Conservation (phyloP, 2,113 vertebrate species). For the Eolophus roseicapilla region DNA sequence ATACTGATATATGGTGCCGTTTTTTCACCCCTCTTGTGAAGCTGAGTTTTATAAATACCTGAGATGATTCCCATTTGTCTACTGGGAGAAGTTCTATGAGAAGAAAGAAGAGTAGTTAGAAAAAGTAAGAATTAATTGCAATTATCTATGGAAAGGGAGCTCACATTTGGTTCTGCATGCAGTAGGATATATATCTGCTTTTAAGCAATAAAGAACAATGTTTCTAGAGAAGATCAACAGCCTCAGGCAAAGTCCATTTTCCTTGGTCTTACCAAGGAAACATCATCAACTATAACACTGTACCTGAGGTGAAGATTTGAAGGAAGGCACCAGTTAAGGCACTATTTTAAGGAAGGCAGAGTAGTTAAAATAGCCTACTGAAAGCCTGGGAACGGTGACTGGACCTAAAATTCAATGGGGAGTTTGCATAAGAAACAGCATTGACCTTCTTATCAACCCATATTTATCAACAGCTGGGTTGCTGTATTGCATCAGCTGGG, state of each 20-base stretch:
- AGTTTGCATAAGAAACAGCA: neutral
- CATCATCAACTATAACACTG: neutral
- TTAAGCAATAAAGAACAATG: neutral
- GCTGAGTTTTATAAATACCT: neutral
- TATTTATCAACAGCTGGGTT: neutral
- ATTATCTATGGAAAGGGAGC: neutral
- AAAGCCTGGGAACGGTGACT: neutral
- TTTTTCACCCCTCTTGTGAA: neutral
- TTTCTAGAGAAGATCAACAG: neutral
- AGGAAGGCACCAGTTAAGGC: neutral
- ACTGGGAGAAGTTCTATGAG: neutral
- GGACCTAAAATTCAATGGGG: neutral
- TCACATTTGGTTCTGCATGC: neutral
- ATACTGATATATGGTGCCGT: neutral
- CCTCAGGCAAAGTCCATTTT: neutral
- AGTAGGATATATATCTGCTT: neutral
- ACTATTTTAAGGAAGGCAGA: neutral
- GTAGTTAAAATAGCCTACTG: neutral
- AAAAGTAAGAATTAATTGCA: neutral
- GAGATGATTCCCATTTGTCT: neutral
- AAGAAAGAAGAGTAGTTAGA: neutral
- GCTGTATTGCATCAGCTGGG: neutral
- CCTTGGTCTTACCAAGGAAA: neutral
- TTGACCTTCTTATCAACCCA: rapidly evolving
- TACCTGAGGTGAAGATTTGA: neutral